Percentiles rank a stretch among this genome's conserved stretches.
phyloP scores from a whole-genome alignment of 2,113 vertebrate species.

The Athene noctua region DNA sequence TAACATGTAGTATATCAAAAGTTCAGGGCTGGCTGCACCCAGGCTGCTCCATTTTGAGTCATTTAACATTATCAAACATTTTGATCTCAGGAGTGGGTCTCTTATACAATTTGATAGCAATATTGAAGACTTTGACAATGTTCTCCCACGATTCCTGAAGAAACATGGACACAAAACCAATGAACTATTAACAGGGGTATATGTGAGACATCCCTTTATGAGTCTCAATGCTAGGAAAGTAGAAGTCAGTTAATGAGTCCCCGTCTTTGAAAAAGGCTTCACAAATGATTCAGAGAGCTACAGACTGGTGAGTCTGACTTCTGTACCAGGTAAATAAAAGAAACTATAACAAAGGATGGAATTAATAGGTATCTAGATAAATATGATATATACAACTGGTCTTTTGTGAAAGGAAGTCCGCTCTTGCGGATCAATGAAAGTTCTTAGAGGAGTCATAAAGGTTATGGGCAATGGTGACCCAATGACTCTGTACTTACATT shows the following conservation, averaged over 20 bases:
- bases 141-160: neutral
- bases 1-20: neutral
- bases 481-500: neutral
- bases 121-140: neutral
- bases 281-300: neutral
- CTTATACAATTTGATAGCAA: neutral
- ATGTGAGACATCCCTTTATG: neutral
- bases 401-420: neutral
- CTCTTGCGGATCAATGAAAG: neutral
- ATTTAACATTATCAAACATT: neutral
- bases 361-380: neutral
- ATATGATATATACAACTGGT: neutral
- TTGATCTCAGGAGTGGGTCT: neutral
- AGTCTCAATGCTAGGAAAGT: neutral
- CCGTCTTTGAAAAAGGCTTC: neutral
- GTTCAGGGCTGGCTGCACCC: neutral
- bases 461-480: neutral
- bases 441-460: neutral
- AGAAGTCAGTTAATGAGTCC: neutral
- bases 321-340: neutral
- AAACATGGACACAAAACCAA: neutral
- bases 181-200: neutral
- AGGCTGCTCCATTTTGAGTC: neutral
- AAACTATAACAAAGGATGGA: neutral
- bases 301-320: neutral